Conservation (phyloP, 2,797 vertebrate genomes). For the Clarias laeviceps region DNA sequence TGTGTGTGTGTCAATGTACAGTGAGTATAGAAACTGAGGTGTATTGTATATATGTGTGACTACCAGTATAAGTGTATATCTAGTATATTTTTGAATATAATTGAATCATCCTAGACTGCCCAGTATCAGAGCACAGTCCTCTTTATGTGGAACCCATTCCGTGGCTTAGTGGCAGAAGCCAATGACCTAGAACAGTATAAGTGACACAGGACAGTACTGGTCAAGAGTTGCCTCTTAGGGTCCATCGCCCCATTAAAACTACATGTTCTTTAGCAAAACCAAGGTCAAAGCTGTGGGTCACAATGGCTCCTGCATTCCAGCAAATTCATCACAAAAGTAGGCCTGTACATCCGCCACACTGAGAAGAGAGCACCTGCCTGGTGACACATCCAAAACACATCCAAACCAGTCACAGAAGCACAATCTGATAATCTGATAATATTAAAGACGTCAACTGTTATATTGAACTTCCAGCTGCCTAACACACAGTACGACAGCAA, state of each 20-base stretch:
- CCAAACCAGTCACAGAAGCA: too few species aligned
- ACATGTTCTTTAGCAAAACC: neutral
- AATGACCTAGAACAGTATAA: slow-evolving; percentile 26
- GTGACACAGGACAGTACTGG: slow-evolving; percentile 44
- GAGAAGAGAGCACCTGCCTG: too few species aligned
- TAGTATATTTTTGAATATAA: neutral
- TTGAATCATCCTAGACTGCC: neutral
- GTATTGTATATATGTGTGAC: slow-evolving; percentile 12
- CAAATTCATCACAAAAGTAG: slow-evolving; percentile 64
- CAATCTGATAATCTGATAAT: too few species aligned
- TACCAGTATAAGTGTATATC: slow-evolving; percentile 1
- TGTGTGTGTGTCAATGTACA: slow-evolving; percentile 37
- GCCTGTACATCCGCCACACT: too few species aligned
- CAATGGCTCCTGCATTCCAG: slow-evolving; percentile 59
- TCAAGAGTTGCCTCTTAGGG: slow-evolving; percentile 17
- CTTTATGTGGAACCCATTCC: slow-evolving; percentile 11
- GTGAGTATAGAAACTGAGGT: slow-evolving; percentile 40
- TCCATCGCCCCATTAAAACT: slow-evolving; percentile 11
- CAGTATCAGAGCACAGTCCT: slow-evolving; percentile 12
- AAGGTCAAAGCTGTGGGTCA: neutral
- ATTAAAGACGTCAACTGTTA: too few species aligned
- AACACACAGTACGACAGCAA: too few species aligned
- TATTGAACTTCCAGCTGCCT: too few species aligned
- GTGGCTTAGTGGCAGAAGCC: neutral
- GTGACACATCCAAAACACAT: too few species aligned